phyloP scores from a whole-genome alignment of 2,113 vertebrate species.

The Sebastes fasciatus region DNA sequence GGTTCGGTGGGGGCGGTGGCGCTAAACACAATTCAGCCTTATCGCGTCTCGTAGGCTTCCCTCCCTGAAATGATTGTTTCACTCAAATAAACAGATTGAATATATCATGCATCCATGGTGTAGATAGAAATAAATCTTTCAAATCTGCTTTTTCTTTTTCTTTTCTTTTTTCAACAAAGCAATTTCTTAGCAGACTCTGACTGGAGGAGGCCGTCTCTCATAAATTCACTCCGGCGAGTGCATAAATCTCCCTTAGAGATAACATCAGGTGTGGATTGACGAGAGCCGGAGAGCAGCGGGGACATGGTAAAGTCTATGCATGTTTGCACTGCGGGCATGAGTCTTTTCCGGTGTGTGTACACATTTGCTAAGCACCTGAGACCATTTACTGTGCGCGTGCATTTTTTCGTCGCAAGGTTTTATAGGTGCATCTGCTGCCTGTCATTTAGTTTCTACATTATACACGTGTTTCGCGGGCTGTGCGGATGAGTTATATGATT shows the following conservation, averaged over 20 bases:
- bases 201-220: conserved; percentile 78
- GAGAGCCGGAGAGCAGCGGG: conserved; percentile 54
- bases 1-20: not conserved
- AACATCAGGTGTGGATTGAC: conserved; percentile 81
- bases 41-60: conserved; percentile 72
- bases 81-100: conserved; percentile 87
- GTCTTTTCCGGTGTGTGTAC: conserved; percentile 46
- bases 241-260: conserved; percentile 85
- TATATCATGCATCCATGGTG: conserved; percentile 82
- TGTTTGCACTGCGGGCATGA: conserved; percentile 56
- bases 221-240: conserved; percentile 83
- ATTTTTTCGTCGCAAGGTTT: conserved; percentile 53
- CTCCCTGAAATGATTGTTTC: conserved; percentile 83
- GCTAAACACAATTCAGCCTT: conserved; percentile 78
- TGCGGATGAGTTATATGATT: conserved; percentile 53
- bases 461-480: conserved; percentile 50
- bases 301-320: conserved; percentile 57
- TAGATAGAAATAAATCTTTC: conserved; percentile 85
- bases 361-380: conserved; percentile 58
- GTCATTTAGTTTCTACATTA: conserved; percentile 57
- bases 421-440: conserved; percentile 66
- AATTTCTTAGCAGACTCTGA: conserved; percentile 82
- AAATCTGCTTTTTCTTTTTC: conserved; percentile 68
- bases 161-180: conserved; percentile 66
- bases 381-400: conserved; percentile 50